Evolutionary conservation across 1,140 invertebrate species (phyloP).

Genomic region (Nixonia krombeini): DNA sequence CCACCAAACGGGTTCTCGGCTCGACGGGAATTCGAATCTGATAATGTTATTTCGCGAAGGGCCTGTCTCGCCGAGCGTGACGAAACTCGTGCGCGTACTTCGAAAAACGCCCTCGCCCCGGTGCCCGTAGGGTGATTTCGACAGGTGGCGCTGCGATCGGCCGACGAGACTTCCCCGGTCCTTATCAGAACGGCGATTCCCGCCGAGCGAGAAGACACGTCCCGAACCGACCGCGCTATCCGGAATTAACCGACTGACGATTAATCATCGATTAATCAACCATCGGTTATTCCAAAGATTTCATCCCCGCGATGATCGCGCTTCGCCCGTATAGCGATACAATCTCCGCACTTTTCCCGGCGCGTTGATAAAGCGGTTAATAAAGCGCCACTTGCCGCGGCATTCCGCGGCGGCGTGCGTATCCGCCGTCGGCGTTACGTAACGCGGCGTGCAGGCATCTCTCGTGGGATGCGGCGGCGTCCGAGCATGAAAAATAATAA

Average conservation of each 20-base stretch:
- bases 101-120: not conserved
- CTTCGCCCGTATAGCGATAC: no score
- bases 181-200: no score
- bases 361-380: slow-evolving; percentile 39
- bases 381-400: slow-evolving; percentile 23
- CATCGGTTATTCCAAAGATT: no score
- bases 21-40: slow-evolving; percentile 34
- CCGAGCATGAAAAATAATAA: slow-evolving; percentile 43
- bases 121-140: no score
- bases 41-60: slow-evolving; percentile 41
- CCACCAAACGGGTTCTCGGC: slow-evolving; percentile 46
- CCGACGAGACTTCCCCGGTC: no score
- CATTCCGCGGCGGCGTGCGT: no score
- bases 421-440: slow-evolving; percentile 19
- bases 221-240: no score
- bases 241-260: no score
- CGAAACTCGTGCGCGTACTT: slow-evolving; percentile 21
- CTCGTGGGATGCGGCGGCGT: slow-evolving; percentile 26
- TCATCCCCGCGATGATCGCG: no score
- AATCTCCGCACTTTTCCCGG: slow-evolving; percentile 21
- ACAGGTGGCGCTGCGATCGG: no score
- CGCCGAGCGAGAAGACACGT: no score
- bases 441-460: slow-evolving; percentile 27
- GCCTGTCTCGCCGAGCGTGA: slow-evolving; percentile 9
- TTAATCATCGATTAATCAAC: no score